Percentiles rank a stretch among this genome's conserved stretches.
Conservation (phyloP, 2,113 vertebrate species). For the Tragelaphus buxtoni region DNA sequence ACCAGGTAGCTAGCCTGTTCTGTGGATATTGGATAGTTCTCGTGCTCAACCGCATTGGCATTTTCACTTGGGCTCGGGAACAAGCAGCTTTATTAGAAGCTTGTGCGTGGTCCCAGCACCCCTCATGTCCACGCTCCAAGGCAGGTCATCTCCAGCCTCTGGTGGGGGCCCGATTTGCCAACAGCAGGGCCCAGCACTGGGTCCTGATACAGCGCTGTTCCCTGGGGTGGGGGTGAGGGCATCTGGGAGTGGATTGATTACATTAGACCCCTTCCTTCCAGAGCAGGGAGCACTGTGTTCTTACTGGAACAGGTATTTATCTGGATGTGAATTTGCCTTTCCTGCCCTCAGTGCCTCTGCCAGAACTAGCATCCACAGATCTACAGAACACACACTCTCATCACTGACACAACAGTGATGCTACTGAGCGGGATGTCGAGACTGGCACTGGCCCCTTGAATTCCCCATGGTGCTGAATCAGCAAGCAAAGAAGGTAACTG, state of each 20-base stretch:
- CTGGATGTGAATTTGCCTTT: neutral
- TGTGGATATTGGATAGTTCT: accelerated
- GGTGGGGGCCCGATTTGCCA: neutral
- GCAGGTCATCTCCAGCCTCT: accelerated
- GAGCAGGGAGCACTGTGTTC: accelerated
- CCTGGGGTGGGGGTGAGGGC: accelerated
- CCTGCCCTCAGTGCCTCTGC: neutral
- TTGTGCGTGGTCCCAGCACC: accelerated
- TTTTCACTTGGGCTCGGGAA: neutral
- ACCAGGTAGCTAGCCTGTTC: neutral
- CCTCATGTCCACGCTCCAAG: accelerated
- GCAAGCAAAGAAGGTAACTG: neutral
- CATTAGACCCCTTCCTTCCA: accelerated
- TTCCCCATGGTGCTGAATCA: accelerated
- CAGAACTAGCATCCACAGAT: accelerated
- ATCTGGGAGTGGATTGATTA: neutral
- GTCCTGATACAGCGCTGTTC: accelerated
- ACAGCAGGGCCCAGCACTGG: neutral
- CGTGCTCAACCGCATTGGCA: neutral
- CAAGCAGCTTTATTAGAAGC: neutral
- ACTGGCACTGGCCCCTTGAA: neutral
- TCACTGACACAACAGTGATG: accelerated
- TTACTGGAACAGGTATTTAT: neutral
- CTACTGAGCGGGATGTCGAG: accelerated
- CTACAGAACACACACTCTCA: neutral